Percentiles rank a stretch among this genome's conserved stretches.
These are phyloP conservation scores for Zaprionus inermis DNA, from an alignment of 1,140 invertebrate genomes.

Conservation along the genomic window DNA sequence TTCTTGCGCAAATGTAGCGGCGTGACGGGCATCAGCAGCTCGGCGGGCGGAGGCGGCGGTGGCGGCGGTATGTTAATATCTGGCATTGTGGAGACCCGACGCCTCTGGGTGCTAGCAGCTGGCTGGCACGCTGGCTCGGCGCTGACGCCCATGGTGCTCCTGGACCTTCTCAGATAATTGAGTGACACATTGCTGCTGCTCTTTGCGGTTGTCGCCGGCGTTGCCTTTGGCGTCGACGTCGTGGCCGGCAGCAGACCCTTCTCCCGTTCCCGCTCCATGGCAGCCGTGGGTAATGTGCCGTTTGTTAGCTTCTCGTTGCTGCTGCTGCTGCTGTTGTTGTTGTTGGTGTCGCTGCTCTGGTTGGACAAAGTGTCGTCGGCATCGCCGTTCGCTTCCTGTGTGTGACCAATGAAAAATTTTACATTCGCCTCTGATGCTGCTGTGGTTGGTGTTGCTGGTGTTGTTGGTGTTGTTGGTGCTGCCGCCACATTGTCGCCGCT, in stretches of 20 bases:
- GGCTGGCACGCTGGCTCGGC: constrained; percentile 11
- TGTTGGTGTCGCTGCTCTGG: constrained; percentile 66
- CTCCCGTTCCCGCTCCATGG: constrained; percentile 2
- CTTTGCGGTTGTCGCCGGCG: constrained; percentile 38
- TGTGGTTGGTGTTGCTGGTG: constrained; percentile 31
- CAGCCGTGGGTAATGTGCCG: constrained; percentile 52
- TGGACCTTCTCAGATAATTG: constrained; percentile 68
- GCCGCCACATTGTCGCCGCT: constrained; percentile 46
- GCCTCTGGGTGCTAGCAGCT: constrained; percentile 18
- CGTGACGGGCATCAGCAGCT: constrained; percentile 59
- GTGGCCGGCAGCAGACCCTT: constrained; percentile 8
- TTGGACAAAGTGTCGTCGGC: constrained; percentile 68
- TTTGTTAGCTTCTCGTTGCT: constrained; percentile 49
- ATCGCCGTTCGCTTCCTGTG: constrained; percentile 68
- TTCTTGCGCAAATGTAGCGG: constrained; percentile 69
- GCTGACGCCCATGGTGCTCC: constrained; percentile 27
- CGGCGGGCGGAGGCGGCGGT: constrained; percentile 69
- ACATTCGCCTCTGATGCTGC: constrained; percentile 54
- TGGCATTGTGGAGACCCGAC: constrained; percentile 70
- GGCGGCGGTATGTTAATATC: constrained; percentile 74
- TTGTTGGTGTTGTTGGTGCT: constrained; percentile 27
- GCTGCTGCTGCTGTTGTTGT: constrained; percentile 58
- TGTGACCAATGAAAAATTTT: constrained; percentile 82
- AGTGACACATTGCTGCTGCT: constrained; percentile 69
- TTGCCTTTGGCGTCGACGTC: constrained; percentile 14